A percentile compares a stretch with the other conserved stretches of the same genome.
Conservation (phyloP, 2,888 invertebrate species). For the Acleris holmiana region DNA sequence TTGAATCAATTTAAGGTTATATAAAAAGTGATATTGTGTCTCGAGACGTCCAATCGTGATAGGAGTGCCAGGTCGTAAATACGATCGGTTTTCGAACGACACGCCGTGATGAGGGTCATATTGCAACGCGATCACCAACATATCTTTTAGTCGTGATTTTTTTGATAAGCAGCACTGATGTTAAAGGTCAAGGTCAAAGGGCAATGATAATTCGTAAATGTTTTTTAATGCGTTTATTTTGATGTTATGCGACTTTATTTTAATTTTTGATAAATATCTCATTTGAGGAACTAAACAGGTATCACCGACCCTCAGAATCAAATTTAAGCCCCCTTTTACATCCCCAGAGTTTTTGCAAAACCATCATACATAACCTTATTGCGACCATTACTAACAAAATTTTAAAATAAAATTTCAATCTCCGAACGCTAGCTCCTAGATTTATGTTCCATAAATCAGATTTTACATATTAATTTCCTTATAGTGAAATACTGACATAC, state of each 20-base stretch:
- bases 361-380: conserved; percentile 9
- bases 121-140: conserved; percentile 10
- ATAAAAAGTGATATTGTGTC: conserved; percentile 25
- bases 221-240: too few species aligned
- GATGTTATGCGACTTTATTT: too few species aligned
- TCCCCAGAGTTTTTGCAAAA: too few species aligned
- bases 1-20: conserved; percentile 24
- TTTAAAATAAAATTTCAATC: conserved; percentile 28
- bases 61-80: conserved; percentile 36
- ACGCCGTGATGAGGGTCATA: conserved; percentile 22
- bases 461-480: conserved; percentile 35
- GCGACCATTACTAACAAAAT: conserved; percentile 15
- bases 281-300: too few species aligned
- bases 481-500: conserved; percentile 15
- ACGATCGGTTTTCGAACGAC: conserved; percentile 31
- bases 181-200: too few species aligned
- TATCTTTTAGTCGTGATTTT: background rate
- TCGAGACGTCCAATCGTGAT: conserved; percentile 25
- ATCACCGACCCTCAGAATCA: too few species aligned
- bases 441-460: conserved; percentile 34
- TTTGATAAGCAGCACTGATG: too few species aligned
- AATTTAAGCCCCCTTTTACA: too few species aligned
- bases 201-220: too few species aligned
- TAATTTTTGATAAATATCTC: too few species aligned
- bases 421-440: conserved; percentile 16